phyloP scores from a whole-genome alignment of 35 echinoderm and acorn worm species.

The Diadema setosum region DNA sequence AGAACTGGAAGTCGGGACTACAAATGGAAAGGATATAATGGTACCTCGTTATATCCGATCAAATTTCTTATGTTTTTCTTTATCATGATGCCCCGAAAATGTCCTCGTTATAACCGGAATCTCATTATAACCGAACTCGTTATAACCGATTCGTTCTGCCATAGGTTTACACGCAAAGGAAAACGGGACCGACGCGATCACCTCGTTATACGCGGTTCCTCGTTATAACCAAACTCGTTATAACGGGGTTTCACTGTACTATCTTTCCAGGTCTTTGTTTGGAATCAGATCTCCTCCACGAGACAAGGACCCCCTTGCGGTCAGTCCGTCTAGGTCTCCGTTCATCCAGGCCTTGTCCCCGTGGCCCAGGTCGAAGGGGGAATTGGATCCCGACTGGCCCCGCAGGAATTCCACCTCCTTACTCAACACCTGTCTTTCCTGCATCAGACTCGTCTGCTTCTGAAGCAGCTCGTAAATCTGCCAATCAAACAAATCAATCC shows the following conservation, averaged over 20 bases:
- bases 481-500: not conserved
- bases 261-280: not conserved
- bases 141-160: no score
- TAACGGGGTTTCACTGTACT: not conserved
- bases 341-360: not conserved
- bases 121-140: no score
- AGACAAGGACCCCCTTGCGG: not conserved
- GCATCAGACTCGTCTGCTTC: constrained; percentile 62
- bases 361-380: not conserved
- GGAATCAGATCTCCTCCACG: not conserved
- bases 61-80: no score
- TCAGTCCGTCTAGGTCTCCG: not conserved
- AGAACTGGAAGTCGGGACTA: no score
- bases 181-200: no score
- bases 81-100: no score
- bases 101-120: no score
- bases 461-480: constrained; percentile 74
- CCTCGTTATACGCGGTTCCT: no score
- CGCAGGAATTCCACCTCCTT: constrained; percentile 85
- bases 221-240: no score
- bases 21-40: no score
- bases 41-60: no score
- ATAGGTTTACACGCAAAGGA: no score
- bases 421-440: constrained; percentile 63
- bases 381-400: not conserved